These are phyloP conservation scores for Stictocephala bisonia DNA, from an alignment of 2,888 invertebrate genomes.

Conservation along the genomic window DNA sequence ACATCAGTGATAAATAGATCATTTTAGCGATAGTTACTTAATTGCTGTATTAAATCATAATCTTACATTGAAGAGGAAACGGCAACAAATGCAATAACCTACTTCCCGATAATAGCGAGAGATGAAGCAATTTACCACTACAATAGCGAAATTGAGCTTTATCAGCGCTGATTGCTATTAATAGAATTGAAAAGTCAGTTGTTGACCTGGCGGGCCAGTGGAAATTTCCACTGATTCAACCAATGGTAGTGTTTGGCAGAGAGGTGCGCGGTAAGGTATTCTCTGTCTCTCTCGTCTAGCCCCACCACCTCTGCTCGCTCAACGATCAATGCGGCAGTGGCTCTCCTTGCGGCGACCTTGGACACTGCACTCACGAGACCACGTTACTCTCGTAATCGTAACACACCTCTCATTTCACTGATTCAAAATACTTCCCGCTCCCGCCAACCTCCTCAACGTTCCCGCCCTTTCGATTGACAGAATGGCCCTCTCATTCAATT, in stretches of 20 bases:
- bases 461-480: background rate
- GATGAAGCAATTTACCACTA: no score
- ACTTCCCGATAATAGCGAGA: no score
- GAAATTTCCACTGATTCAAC: slow-evolving; percentile 40
- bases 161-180: no score
- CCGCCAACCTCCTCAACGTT: no score
- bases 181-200: slow-evolving; percentile 15
- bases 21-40: no score
- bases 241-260: slow-evolving; percentile 28
- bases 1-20: no score
- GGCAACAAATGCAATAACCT: no score
- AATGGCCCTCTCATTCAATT: no score
- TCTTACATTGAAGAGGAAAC: no score
- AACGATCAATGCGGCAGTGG: slow-evolving; percentile 1
- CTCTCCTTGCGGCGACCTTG: slow-evolving; percentile 29
- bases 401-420: slow-evolving; percentile 22
- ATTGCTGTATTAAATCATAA: no score
- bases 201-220: slow-evolving; percentile 28
- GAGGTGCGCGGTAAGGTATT: slow-evolving; percentile 19
- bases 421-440: slow-evolving; percentile 35
- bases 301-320: background rate
- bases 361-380: background rate
- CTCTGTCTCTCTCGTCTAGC: background rate
- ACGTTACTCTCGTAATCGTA: slow-evolving; percentile 14
- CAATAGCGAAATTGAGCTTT: no score